These are phyloP conservation scores for Myodes glareolus DNA, from an alignment of 2,113 vertebrate species.

Conservation along the genomic window DNA sequence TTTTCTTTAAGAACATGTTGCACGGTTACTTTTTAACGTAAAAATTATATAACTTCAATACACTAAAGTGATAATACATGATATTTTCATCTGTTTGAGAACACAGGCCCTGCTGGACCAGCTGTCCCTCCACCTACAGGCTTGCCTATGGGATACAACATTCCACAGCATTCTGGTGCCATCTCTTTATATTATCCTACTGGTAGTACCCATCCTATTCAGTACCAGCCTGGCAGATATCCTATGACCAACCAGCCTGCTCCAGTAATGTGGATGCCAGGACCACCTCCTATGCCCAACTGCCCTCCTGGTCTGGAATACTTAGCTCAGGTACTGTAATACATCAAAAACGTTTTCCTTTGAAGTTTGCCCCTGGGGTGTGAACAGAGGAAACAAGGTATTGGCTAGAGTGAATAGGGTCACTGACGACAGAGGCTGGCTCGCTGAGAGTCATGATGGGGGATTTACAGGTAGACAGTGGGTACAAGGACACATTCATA, in stretches of 20 bases:
- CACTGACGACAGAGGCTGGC: background rate
- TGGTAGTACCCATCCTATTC: background rate
- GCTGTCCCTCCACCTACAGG: background rate
- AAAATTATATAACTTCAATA: background rate
- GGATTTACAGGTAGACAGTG: background rate
- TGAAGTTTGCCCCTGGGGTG: background rate
- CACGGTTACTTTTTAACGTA: background rate
- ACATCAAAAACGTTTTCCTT: background rate
- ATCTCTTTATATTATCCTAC: background rate
- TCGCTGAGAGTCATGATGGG: background rate
- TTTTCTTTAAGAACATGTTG: background rate
- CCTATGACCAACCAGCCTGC: background rate
- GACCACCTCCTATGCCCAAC: slow-evolving; percentile 14
- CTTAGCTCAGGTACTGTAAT: slow-evolving; percentile 73
- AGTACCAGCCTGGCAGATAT: slow-evolving; percentile 75
- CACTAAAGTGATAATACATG: background rate
- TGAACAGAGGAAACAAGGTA: background rate
- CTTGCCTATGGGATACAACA: slow-evolving; percentile 20
- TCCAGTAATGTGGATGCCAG: slow-evolving; percentile 54
- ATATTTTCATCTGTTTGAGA: slow-evolving; percentile 45
- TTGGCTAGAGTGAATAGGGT: background rate
- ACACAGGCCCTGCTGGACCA: slow-evolving; percentile 56
- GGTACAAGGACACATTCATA: background rate
- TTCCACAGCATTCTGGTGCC: background rate
- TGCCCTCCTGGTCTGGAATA: slow-evolving; percentile 80